These are phyloP conservation scores for Drosophila cognata DNA, from an alignment of 2,888 invertebrate genomes.

Conservation along the genomic window DNA sequence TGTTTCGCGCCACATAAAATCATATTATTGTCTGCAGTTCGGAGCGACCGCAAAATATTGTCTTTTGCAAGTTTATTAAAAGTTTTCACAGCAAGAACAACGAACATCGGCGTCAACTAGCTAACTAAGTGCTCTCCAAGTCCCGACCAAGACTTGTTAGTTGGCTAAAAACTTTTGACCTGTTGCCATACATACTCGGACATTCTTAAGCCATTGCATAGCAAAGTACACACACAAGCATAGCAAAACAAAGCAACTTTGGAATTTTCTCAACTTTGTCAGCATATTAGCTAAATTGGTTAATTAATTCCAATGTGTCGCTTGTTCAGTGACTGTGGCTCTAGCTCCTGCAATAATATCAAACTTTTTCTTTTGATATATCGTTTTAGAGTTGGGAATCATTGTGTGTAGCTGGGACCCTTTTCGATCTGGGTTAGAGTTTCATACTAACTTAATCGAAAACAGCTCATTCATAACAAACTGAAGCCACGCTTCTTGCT, in stretches of 20 bases:
- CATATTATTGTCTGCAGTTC: constrained; percentile 68
- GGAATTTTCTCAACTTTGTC: constrained; percentile 46
- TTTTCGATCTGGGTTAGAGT: not conserved
- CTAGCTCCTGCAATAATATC: not conserved
- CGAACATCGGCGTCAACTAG: constrained; percentile 33
- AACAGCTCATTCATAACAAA: not conserved
- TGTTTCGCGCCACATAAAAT: constrained; percentile 63
- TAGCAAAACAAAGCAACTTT: constrained; percentile 28
- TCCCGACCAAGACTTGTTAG: constrained; percentile 48
- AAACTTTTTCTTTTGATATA: constrained; percentile 4
- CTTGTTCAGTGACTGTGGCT: not conserved
- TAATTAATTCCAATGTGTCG: constrained; percentile 67
- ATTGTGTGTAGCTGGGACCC: not conserved
- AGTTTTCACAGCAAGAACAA: constrained; percentile 50
- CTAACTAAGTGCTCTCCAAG: constrained; percentile 43
- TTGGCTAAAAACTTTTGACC: constrained; percentile 64
- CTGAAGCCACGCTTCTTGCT: not conserved
- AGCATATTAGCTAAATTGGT: constrained; percentile 63
- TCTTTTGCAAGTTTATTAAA: constrained; percentile 73
- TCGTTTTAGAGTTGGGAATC: not conserved
- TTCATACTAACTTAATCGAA: not conserved
- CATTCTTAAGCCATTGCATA: constrained; percentile 3
- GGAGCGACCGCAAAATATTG: constrained; percentile 63
- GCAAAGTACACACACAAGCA: not conserved
- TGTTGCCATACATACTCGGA: constrained; percentile 55